Conservation (phyloP, 2,888 invertebrate genomes). For the Lamellibrachia satsuma region DNA sequence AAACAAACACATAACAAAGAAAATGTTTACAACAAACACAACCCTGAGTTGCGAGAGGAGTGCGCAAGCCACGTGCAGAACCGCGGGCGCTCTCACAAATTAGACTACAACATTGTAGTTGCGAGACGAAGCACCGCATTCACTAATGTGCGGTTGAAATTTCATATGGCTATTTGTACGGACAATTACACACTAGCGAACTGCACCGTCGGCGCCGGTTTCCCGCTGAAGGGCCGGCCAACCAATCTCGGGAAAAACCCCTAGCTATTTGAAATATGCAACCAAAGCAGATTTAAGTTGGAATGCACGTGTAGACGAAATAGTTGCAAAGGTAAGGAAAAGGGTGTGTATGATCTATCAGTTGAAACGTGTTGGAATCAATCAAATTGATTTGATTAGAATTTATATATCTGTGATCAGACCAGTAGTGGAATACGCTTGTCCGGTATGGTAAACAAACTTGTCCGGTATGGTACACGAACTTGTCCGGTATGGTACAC, state of each 20-base stretch:
- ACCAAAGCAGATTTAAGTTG: not conserved
- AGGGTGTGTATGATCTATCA: too few relatives aligned
- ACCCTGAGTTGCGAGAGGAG: not conserved
- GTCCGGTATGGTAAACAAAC: too few relatives aligned
- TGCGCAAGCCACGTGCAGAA: not conserved
- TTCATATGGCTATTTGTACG: not conserved
- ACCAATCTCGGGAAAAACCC: not conserved
- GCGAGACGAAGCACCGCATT: not conserved
- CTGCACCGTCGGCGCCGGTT: not conserved
- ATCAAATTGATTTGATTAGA: too few relatives aligned
- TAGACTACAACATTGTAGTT: not conserved
- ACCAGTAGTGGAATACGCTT: too few relatives aligned
- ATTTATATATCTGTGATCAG: too few relatives aligned
- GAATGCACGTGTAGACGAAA: not conserved
- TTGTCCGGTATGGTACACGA: too few relatives aligned
- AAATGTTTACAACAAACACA: not conserved
- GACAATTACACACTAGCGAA: not conserved
- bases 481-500: too few relatives aligned
- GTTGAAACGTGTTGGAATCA: too few relatives aligned
- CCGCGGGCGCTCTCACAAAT: not conserved
- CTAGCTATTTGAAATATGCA: not conserved
- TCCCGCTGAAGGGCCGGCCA: not conserved
- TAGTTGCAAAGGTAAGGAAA: too few relatives aligned
- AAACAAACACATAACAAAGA: not conserved
- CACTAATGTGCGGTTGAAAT: constrained; percentile 5